Conservation (phyloP, 2,888 invertebrate genomes). For the Tridacna gigas region DNA sequence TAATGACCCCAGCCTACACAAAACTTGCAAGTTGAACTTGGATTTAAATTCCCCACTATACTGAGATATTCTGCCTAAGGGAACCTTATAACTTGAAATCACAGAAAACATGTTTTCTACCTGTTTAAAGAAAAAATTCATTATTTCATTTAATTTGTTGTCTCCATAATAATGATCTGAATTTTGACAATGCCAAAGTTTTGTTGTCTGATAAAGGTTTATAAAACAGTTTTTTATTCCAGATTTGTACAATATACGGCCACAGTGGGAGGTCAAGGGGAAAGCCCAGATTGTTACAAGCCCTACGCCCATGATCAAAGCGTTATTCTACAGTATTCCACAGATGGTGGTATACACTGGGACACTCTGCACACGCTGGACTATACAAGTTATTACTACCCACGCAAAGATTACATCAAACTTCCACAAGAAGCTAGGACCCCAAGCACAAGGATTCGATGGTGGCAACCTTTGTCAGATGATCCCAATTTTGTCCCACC, state of each 20-base stretch:
- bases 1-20: no score
- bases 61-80: no score
- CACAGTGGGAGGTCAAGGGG: slow-evolving; percentile 78
- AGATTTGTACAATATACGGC: slow-evolving; percentile 84
- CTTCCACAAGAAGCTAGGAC: slow-evolving; percentile 81
- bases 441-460: slow-evolving; percentile 79
- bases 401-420: slow-evolving; percentile 80
- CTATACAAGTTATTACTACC: slow-evolving; percentile 75
- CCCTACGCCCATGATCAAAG: slow-evolving; percentile 79
- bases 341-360: slow-evolving; percentile 83
- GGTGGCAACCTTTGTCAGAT: slow-evolving; percentile 81
- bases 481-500: slow-evolving; percentile 68
- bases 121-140: no score
- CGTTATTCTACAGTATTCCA: slow-evolving; percentile 83
- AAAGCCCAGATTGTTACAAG: slow-evolving; percentile 72
- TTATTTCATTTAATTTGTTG: no score
- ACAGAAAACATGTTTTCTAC: no score
- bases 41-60: no score
- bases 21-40: no score
- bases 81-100: no score
- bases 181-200: no score
- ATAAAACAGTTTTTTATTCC: no score
- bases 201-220: no score
- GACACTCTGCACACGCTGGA: slow-evolving; percentile 82
- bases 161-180: no score